A percentile compares a stretch with the other conserved stretches of the same genome.
These are phyloP conservation scores for Oreochromis aureus DNA, from an alignment of 2,113 vertebrate genomes.

Conservation along the genomic window DNA sequence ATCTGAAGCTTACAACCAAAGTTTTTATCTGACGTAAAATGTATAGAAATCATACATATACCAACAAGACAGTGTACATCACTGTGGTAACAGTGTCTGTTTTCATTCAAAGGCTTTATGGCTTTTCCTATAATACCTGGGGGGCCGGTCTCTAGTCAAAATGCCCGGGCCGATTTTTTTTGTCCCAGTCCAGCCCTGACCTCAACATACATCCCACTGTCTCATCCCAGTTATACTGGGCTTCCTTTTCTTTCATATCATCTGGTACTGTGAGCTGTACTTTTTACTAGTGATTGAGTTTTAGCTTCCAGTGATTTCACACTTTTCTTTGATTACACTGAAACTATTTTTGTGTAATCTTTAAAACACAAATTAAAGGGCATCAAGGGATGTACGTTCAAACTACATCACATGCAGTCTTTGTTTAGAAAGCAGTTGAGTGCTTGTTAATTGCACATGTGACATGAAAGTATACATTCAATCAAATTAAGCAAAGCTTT, in stretches of 20 bases:
- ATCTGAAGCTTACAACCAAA: no score
- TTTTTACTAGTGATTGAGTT: not conserved
- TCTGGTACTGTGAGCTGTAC: rapidly evolving
- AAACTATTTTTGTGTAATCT: not conserved
- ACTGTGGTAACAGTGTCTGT: no score
- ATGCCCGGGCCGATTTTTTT: no score
- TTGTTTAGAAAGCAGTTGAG: not conserved
- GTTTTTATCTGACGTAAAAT: no score
- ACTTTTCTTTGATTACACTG: not conserved
- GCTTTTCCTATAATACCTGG: no score
- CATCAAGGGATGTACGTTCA: not conserved
- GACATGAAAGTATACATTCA: not conserved
- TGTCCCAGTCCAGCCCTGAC: no score
- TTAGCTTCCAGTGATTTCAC: not conserved
- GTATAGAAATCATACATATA: no score
- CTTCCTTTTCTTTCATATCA: not conserved
- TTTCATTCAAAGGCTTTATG: no score
- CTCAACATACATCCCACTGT: not conserved
- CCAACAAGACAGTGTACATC: no score
- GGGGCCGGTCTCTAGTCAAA: no score
- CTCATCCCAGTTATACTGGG: not conserved
- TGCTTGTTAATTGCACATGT: not conserved
- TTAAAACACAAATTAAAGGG: rapidly evolving
- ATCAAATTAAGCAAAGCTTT: not conserved
- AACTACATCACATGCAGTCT: not conserved